Base-by-base conservation (phyloP, 2,797 vertebrate species). In the Psittacula derbiana region DNA sequence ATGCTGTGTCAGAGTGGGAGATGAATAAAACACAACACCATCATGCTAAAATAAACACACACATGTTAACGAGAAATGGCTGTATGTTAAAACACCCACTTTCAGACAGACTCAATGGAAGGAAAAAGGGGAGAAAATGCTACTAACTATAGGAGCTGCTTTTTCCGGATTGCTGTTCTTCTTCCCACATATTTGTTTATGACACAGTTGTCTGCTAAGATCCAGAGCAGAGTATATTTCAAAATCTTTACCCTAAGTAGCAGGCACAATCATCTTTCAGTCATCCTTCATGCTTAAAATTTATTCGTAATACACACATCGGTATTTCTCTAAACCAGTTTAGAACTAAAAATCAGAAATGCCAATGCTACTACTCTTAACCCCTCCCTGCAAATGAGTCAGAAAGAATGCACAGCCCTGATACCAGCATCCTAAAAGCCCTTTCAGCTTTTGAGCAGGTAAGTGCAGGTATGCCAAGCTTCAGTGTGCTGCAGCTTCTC, bases 1-100 rank as follows among this genome's bases (percentile, higher is more conserved):
- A 98, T 98, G 98, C 98, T 96, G 95, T 97, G 97, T 97, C 97
- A 97, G 97, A 95, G 91, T 95, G 93, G 94, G 94, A 97, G 96
- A 98, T 97, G 97, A 96, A 96, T 91, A 95, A 96, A 97, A 94
- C 55, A 94, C 90, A 95, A 97, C 89, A 97, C 31, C 92, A 46
- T 96, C 93, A 97, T 96, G 96, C 95, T 97, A 96, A 97, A 98
- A 98, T 97, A 98, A 98, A 97, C 90, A 97, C 88, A 97, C 86
- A 97, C 67, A 93, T 96, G 97, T 98, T 98, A 98, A 98, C 33
- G 4, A 96, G 94, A 94, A 96, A 96, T 97, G 97, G 95, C 92
- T 95, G 90, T 90, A 96, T 97, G 97, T 98, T 98, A 98, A 97
- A 94, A 97, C 76, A 93, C 95, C 96, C 95, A 96, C 80, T 97